Base-by-base conservation (phyloP, 2,888 invertebrate genomes). In the Hirtodrosophila histrioides region DNA sequence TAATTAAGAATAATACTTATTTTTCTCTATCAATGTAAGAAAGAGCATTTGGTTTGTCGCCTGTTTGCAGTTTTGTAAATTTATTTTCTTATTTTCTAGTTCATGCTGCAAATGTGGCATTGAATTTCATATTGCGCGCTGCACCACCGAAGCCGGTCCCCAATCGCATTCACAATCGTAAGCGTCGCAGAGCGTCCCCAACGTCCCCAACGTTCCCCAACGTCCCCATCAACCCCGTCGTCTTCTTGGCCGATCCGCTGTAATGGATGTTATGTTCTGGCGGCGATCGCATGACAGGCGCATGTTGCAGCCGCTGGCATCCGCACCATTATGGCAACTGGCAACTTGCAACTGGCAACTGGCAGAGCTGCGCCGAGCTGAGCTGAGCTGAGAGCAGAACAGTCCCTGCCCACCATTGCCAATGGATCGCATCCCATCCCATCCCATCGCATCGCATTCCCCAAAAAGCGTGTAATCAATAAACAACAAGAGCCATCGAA, bases 391-490 rank as follows among this genome's bases (percentile, higher is more conserved):
- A 17, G 17, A 17, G 17, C 17, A 17, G 17, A 17, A 17, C 56
- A 46, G 49, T 45, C 51, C 40, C 73, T 56, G 66, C 71, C 79
- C 66, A 62, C 64, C 74, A 60, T 63, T 69, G 72, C 62, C 83
- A 69, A 70, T 76, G 88, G 83, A 88, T 69, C 66, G 81, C 87
- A 87, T 69, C 74, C 86, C 86, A 88, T 69, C 66, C 78, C 87
- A 87, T 86, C 87, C 88, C 88, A 69, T 69, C 74, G 88, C 86
- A 88, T 69, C 66, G 81, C 87, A 87, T 86, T 88, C 88, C 88
- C 88, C 82, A 86, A 87, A 78, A 89, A 89, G 89, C 90, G 89
- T 89, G 90, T 89, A 90, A 89, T 89, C 89, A 89, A 89, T 89
- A 89, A 89, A 88, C 88, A 89, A 86, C 82, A 88, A 88, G 87